Evolutionary conservation across 2,113 vertebrate genomes (phyloP), one percentile per base, ranked within the genome.

Genomic region (Lota lota): DNA sequence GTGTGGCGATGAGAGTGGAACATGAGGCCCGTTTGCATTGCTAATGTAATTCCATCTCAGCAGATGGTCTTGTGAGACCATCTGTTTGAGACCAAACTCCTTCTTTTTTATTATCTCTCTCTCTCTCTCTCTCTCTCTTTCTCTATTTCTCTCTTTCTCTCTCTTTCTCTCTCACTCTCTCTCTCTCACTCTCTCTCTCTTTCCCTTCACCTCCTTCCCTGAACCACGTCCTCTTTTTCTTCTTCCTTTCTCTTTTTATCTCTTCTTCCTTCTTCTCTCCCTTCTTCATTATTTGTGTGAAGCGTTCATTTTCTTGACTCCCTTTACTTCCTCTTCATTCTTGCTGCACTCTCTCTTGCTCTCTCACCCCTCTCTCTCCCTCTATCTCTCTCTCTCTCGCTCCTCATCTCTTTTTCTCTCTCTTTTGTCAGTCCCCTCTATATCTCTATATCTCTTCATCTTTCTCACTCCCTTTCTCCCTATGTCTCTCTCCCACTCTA

Each of bases 1-100:
- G 68, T 68, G 83, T 70, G 76, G 75, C 76, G 77, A 81, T 79
- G 77, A 85, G 80, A 79, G 76, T 74, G 68, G 73, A 73, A 61
- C 63, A 59, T 63, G 68, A 84, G 73, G 78, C 80, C 81, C 74
- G 67, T 77, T 71, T 79, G 86, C 84, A 76, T 81, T 64, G 65
- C 79, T 89, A 89, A 90, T 88, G 81, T 78, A 82, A 88, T 86
- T 85, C 83, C 79, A 77, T 79, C 72, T 69, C 80, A 76, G 81
- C 91, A 91, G 87, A 90, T 91, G 90, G 89, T 79, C 66, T 68
- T 53, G 68, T 78, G 77, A 57, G 74, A 53, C 63, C 75, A 72
- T n/a, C 66, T 68, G 20, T 53, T 69, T 78, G 77, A 57, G 74
- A 53, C 63, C 75, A 72, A 79, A 78, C 76, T 36, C 66, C 16